Evolutionary conservation across 53 echinoderm and acorn worm genomes (phyloP), one percentile per base, ranked within the genome.

Genomic region (Apostichopus leukothele): DNA sequence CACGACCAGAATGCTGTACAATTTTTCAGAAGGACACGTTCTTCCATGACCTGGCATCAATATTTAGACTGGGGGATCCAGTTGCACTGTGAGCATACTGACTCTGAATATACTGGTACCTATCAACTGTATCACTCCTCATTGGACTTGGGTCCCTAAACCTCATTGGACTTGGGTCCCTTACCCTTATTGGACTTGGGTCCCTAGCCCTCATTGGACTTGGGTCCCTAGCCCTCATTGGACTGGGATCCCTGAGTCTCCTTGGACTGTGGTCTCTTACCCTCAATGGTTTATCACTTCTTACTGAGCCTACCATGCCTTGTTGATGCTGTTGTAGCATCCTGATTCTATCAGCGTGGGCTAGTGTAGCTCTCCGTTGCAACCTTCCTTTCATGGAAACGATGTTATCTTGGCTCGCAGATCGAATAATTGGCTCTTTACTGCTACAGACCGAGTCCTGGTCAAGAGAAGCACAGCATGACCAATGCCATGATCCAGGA

Each of bases 401-500:
- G 52, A 51, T 52, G 20, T 39, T 73, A 14, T 86, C 86, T 6
- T 66, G 67, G 86, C 50, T 68, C 5, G 76, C 51, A 18, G 88
- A 76, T 7, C 76, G 88, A 76, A 25, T 52, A 51, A 74, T 54
- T 18, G 88, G 76, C 4, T 53, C 84, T n/a, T 68, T 67, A 61
- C 78, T 74, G 27, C 54, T 66, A 79, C 92, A 92, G 19, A 92
- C 93, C 0, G 90, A 91, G 51, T 93, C 95, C 60, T 92, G 79
- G 5, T 88, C 89, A 1, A 76, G 76, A 19, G 83, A 88, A 60
- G 91, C 98, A 73, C 98, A 97, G 80, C 98, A 97, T 53, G 98
- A 97, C 98, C 98, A 97, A 76, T 97, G 98, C 90, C 91, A 91
- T 52, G 91, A 84, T n/a, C 98, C 98, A 51, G 98, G 98, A 76